phyloP scores from a whole-genome alignment of 2,797 vertebrate genomes.

The Bryconaethiops microstoma region DNA sequence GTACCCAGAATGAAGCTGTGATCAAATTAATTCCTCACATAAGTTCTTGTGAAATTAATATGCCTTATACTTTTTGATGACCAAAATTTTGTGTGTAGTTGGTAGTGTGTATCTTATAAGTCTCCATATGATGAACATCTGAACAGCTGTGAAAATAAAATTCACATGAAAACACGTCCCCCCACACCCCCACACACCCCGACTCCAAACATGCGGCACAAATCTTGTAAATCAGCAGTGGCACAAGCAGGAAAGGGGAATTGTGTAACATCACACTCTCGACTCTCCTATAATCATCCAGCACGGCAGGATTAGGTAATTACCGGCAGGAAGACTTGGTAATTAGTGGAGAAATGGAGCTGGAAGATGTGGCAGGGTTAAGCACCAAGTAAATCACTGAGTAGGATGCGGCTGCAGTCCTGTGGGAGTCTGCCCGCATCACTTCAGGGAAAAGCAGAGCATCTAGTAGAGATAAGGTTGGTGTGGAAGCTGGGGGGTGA shows the following conservation, averaged over 20 bases:
- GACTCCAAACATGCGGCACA: not conserved
- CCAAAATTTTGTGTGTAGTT: no score
- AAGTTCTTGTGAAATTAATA: no score
- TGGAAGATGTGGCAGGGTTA: slow-evolving; percentile 79
- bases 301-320: slow-evolving; percentile 76
- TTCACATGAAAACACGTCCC: not conserved
- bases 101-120: no score
- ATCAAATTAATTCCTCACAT: no score
- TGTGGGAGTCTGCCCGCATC: slow-evolving; percentile 64
- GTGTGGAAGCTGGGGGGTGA: not conserved
- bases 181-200: not conserved
- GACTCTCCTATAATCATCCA: slow-evolving; percentile 73
- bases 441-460: slow-evolving; percentile 57
- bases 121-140: no score
- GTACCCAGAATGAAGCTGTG: no score
- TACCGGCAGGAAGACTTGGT: slow-evolving; percentile 74
- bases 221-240: slow-evolving; percentile 60
- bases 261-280: slow-evolving; percentile 65
- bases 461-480: slow-evolving; percentile 43
- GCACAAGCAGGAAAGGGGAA: slow-evolving; percentile 61
- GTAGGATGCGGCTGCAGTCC: slow-evolving; percentile 70
- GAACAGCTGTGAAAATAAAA: no score
- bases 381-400: slow-evolving; percentile 79
- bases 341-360: slow-evolving; percentile 80
- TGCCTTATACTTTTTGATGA: no score